A percentile compares a stretch with the other conserved stretches of the same genome.
Conservation (phyloP, 1,140 invertebrate genomes). For the Temnothorax longispinosus region DNA sequence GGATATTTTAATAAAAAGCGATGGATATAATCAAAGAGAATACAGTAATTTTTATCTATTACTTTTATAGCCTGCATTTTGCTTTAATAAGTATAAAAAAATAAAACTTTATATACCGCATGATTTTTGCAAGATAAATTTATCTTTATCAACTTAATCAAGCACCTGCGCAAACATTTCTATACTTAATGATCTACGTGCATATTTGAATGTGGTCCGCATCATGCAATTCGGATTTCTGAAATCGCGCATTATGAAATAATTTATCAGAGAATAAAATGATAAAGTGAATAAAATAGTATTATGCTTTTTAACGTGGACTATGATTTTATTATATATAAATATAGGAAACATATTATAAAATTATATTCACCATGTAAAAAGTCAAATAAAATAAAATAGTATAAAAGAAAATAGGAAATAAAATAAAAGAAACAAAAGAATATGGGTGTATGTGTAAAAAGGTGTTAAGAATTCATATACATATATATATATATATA, state of each 20-base stretch:
- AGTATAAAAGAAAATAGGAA: not conserved
- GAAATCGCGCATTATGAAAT: not conserved
- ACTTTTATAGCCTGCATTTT: not conserved
- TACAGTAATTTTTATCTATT: not conserved
- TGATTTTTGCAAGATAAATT: constrained; percentile 7
- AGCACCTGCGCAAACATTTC: constrained; percentile 7
- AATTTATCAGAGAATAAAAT: not conserved
- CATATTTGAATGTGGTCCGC: not conserved
- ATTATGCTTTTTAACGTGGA: not conserved
- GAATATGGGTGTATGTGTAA: not conserved
- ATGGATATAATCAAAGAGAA: not conserved
- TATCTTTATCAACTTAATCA: not conserved
- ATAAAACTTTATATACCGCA: not conserved
- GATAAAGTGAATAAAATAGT: not conserved
- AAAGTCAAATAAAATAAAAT: not conserved
- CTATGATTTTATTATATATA: not conserved
- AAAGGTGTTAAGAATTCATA: too few relatives aligned
- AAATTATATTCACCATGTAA: not conserved
- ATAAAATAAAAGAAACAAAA: not conserved
- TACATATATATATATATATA: too few relatives aligned
- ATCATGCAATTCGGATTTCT: not conserved
- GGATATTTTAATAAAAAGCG: not conserved
- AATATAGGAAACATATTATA: not conserved
- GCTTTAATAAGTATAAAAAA: not conserved
- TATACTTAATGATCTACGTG: not conserved